These are phyloP conservation scores for Acanthacorydalis orientalis DNA, from an alignment of 2,888 invertebrate genomes.

Conservation along the genomic window DNA sequence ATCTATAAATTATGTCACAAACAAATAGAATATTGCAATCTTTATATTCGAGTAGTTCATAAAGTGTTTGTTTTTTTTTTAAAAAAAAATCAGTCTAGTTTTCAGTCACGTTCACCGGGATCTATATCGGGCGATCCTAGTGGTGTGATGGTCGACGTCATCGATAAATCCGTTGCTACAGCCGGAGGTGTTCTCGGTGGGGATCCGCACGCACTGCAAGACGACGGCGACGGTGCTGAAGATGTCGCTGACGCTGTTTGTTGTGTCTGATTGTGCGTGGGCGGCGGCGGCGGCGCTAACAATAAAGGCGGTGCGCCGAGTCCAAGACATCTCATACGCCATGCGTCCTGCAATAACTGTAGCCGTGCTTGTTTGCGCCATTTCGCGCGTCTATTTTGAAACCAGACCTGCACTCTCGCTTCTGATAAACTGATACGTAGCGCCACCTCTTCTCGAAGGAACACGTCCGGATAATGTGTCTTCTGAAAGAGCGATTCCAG, in stretches of 20 bases:
- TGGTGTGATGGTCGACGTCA: not conserved
- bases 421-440: conserved; percentile 79
- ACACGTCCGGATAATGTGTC: conserved; percentile 88
- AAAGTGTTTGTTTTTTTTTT: too few relatives aligned
- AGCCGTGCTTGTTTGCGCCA: conserved; percentile 81
- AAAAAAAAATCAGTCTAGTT: too few relatives aligned
- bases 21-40: too few relatives aligned
- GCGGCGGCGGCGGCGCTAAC: conserved; percentile 1
- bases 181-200: not conserved
- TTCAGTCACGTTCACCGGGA: conserved; percentile 2
- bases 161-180: conserved; percentile 3
- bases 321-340: conserved; percentile 78
- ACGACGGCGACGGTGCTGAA: not conserved
- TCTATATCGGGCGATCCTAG: conserved; percentile 4
- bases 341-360: conserved; percentile 74
- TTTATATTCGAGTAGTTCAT: too few relatives aligned
- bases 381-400: conserved; percentile 79
- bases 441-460: conserved; percentile 78
- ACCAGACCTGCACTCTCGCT: conserved; percentile 77
- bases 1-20: too few relatives aligned
- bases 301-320: conserved; percentile 25
- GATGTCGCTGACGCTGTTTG: not conserved
- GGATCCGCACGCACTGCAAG: conserved; percentile 1
- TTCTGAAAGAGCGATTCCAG: conserved; percentile 84
- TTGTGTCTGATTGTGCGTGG: not conserved